Base-by-base conservation (phyloP, 2,888 invertebrate genomes). In the Sympetrum striolatum region DNA sequence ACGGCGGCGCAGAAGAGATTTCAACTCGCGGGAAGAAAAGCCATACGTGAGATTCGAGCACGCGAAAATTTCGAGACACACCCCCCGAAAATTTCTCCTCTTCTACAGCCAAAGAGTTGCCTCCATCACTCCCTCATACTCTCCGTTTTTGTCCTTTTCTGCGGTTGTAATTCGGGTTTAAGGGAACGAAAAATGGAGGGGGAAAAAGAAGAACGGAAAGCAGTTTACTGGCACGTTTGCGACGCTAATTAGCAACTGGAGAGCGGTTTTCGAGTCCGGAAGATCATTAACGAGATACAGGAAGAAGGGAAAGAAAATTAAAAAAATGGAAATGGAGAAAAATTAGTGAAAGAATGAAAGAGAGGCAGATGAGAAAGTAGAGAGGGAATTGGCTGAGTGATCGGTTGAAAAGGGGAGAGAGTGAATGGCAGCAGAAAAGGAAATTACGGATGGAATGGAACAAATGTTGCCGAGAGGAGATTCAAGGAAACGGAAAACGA, bases 211-310 rank as follows among this genome's bases (percentile, higher is more conserved):
- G 14, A n/a, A n/a, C 35, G 86, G 3, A 60, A 82, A 82, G 58
- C 82, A 82, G 82, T 82, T 82, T 58, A 82, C 35, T 82, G 82
- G 82, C 58, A 82, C 82, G 86, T 64, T 64, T 53, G 53, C n/a
- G 60, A 37, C 60, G 60, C 86, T 86, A 86, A 86, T 86, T 86
- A 60, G 86, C 60, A 60, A 37, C 60, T 35, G 86, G 86, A 86
- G 60, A 35, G 22, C 35, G 37, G 10, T 86, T 86, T 86, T 82
- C 6, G 35, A 31, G 82, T 35, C 48, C 31, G 37, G 60, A 73
- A 86, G 60, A 35, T 64, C 64, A 64, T 86, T 60, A 60, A 37
- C 53, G 53, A 82, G 53, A n/a, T n/a, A n/a, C n/a, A n/a, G n/a
- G n/a, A n/a, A 31, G 79, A 35, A 10, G 1, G 79, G 81, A 35